Evolutionary conservation across 2,797 vertebrate species (phyloP).

Genomic region (Pyrrhura leucotis): DNA sequence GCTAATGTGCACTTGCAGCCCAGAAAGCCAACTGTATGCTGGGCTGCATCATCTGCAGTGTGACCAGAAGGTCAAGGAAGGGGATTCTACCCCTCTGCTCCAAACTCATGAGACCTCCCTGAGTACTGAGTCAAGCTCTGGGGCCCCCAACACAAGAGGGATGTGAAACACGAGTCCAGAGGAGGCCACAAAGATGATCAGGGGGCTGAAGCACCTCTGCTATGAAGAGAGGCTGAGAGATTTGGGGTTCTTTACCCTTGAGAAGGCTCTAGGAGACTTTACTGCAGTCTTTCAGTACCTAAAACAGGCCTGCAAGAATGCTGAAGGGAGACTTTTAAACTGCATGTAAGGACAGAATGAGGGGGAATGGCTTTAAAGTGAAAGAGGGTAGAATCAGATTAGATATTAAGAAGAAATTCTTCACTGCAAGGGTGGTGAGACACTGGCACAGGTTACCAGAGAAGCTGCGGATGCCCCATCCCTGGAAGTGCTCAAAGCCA

Average conservation of each 20-base stretch:
- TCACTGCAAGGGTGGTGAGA: background rate
- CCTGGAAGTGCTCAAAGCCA: background rate
- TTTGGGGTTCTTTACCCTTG: background rate
- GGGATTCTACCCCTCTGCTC: background rate
- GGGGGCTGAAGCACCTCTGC: background rate
- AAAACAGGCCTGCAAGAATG: background rate
- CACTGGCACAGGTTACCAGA: background rate
- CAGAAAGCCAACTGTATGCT: background rate
- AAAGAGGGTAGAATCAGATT: background rate
- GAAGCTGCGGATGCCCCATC: background rate
- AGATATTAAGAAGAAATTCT: background rate
- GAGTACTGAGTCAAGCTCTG: background rate
- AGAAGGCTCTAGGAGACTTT: background rate
- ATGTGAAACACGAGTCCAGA: background rate
- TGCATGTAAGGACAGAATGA: background rate
- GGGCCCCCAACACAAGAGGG: background rate
- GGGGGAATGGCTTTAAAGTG: background rate
- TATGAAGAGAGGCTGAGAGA: background rate
- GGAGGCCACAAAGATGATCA: background rate
- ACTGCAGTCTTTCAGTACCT: background rate
- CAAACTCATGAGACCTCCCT: background rate
- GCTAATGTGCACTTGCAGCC: background rate
- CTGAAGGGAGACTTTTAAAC: background rate
- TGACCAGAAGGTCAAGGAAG: background rate
- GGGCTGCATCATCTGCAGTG: background rate